Evolutionary conservation across 2,797 vertebrate genomes (phyloP), one percentile per base, ranked within the genome.

Genomic region (Alfaro cultratus): DNA sequence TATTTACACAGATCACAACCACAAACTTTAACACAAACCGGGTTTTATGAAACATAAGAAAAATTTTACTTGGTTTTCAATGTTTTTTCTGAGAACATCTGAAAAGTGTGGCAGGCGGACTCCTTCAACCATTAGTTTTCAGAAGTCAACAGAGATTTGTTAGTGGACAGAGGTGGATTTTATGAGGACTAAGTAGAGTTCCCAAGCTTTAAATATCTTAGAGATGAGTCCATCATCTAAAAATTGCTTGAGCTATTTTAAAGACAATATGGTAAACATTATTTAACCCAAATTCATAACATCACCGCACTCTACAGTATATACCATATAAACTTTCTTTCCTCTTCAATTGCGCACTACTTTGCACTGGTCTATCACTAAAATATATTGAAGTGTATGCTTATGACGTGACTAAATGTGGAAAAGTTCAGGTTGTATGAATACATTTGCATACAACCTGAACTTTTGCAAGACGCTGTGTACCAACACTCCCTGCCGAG

Each of bases 401-500:
- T 45, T 71, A 5, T 45, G 26, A 71, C 26, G 12, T 71, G 26
- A 71, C 26, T 29, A 71, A 45, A 13, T 45, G 26, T 45, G 26
- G 29, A 71, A 45, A 45, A 71, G 41, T 45, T 71, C 26, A 71
- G 68, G 26, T 29, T 29, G 39, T 45, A 43, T 43, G 41, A 70
- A 45, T n/a, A 70, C 16, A 1, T 41, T 43, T 15, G n/a, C n/a
- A n/a, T n/a, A n/a, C n/a, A n/a, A n/a, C n/a, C n/a, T n/a, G n/a
- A n/a, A n/a, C n/a, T n/a, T n/a, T n/a, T n/a, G 36, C 10, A 13
- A 43, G 39, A 39, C 4, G 39, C 67, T 68, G 36, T 13, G 67
- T 41, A 41, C 49, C 46, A 41, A 57, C 29, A 47, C 81, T 67
- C 55, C 79, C 23, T 2, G 46, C 64, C 76, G 47, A 47, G 78